Evolutionary conservation across 92 coral and sea anemone genomes (phyloP), one percentile per base, ranked within the genome.

Genomic region (Zoanthus solanderi): DNA sequence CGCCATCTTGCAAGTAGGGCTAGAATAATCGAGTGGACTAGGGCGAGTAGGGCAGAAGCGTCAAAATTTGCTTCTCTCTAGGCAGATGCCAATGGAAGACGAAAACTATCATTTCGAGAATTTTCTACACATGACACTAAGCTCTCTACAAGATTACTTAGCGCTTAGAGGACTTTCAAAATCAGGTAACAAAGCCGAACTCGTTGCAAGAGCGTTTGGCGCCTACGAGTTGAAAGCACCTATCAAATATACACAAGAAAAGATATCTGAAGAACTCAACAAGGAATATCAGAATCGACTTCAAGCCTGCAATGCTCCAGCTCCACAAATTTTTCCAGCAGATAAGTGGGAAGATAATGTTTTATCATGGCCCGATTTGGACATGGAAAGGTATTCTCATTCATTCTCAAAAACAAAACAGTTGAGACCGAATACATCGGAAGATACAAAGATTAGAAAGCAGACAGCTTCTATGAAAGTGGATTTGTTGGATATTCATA

Each of bases 261-360:
- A 44, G 47, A 37, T 54, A 52, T 65, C 46, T 6, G 58, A 54
- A 77, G 54, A 42, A 4, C 74, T 76, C 11, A 67, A 88, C 18
- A 46, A 23, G 15, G 88, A 71, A 88, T 82, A 88, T 46, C 89
- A 81, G 46, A 1, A 15, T 46, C 89, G 91, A 53, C 85, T 88
- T 14, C 75, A n/a, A 15, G 63, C 10, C 37, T 71, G 46, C 67
- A 45, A 48, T 47, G 63, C 61, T 48, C 58, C 82, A 4, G 88
- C 48, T 73, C 88, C 88, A n/a, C 82, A 88, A 46, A 54, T 89
- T 15, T 58, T 84, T n/a, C 31, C 79, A 34, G 80, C 73, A 4
- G 78, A n/a, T n/a, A n/a, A n/a, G n/a, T n/a, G n/a, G n/a, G n/a
- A n/a, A n/a, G n/a, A n/a, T n/a, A n/a, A n/a, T n/a, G n/a, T n/a